A percentile compares a stretch with the other conserved stretches of the same genome.
These are phyloP conservation scores for Luidia sarsii DNA, from an alignment of 53 echinoderm and acorn worm species.

Conservation along the genomic window DNA sequence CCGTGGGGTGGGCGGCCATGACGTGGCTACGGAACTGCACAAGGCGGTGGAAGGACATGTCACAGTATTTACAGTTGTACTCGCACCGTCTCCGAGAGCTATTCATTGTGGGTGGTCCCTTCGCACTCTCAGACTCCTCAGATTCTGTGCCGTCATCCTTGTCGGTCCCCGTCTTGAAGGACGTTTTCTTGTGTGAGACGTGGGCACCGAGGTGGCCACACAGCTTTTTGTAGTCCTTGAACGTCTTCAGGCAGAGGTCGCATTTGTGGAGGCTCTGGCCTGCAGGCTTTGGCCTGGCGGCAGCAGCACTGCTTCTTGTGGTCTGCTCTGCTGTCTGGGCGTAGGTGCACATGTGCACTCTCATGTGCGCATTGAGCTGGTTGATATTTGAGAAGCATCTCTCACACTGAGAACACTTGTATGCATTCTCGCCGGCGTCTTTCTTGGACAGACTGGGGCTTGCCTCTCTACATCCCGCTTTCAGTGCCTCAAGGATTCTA, in stretches of 20 bases:
- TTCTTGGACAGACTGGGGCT: not conserved
- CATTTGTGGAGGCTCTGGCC: conserved; percentile 21
- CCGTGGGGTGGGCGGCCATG: not conserved
- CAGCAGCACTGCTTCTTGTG: no score
- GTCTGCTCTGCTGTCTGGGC: not conserved
- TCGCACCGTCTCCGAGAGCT: not conserved
- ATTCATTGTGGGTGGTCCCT: not conserved
- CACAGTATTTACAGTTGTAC: conserved; percentile 16
- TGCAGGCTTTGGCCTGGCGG: not conserved
- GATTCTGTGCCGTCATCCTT: not conserved
- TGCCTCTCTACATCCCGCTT: not conserved
- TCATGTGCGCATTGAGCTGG: conserved; percentile 27
- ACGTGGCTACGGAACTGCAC: conserved; percentile 3
- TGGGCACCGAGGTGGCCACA: conserved; percentile 59
- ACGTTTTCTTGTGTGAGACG: conserved; percentile 15
- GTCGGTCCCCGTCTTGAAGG: conserved; percentile 4
- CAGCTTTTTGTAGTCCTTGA: conserved; percentile 45
- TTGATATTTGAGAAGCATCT: conserved; percentile 3
- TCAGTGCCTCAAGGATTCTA: no score
- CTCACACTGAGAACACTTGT: not conserved
- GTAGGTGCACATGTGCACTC: not conserved
- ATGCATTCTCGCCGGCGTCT: not conserved
- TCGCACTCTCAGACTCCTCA: not conserved
- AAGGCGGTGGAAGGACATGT: not conserved
- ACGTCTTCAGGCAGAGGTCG: conserved; percentile 51